Conservation (phyloP, 2,797 vertebrate genomes). For the Anas bernieri region DNA sequence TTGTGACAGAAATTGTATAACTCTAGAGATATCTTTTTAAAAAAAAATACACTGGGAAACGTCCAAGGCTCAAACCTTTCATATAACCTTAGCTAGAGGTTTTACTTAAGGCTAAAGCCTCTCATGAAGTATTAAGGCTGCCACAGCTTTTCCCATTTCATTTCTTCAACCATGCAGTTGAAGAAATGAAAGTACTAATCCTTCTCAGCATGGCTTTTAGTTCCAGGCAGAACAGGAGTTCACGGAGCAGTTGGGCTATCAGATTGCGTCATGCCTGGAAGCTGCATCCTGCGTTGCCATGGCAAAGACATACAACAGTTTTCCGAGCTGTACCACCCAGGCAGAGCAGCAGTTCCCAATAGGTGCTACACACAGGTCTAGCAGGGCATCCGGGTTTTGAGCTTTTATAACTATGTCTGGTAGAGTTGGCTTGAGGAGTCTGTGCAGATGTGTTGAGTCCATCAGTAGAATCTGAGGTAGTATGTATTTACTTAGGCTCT, state of each 20-base stretch:
- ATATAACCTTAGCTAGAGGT: conserved; percentile 32
- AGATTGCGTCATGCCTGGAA: neutral
- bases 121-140: conserved; percentile 61
- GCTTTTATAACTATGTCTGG: neutral
- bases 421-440: neutral
- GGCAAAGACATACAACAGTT: conserved; percentile 14
- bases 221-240: conserved; percentile 54
- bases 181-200: conserved; percentile 70
- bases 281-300: conserved; percentile 4
- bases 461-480: neutral
- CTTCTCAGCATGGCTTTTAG: conserved; percentile 60
- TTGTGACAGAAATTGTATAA: neutral
- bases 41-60: neutral
- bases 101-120: conserved; percentile 56
- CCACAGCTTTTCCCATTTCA: conserved; percentile 62
- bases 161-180: conserved; percentile 36
- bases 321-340: neutral
- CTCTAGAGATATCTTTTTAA: neutral
- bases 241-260: neutral
- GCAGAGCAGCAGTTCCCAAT: neutral
- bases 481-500: neutral
- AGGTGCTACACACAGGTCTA: neutral
- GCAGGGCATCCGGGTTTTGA: fast-evolving
- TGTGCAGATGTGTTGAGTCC: neutral
- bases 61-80: neutral